phyloP scores from a whole-genome alignment of 2,113 vertebrate genomes.

The Ondatra zibethicus region DNA sequence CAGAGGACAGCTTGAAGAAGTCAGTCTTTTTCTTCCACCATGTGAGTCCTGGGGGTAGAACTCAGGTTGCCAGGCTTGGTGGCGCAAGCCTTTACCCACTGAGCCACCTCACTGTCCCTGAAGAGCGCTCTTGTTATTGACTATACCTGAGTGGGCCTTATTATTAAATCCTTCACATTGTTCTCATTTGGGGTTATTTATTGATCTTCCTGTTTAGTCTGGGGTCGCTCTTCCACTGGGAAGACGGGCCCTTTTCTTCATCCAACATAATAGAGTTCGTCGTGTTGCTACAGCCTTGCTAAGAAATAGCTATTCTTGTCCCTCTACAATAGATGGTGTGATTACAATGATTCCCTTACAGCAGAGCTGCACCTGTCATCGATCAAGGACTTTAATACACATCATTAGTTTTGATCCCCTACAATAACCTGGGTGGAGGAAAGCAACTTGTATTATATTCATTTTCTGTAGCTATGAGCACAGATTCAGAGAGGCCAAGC shows the following conservation, averaged over 20 bases:
- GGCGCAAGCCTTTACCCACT: neutral
- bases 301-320: neutral
- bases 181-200: slow-evolving; percentile 30
- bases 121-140: slow-evolving; percentile 30
- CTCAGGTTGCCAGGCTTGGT: neutral
- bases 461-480: slow-evolving; percentile 34
- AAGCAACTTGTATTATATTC: neutral
- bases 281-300: neutral
- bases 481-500: slow-evolving; percentile 51
- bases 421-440: slow-evolving; percentile 23
- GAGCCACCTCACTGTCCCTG: neutral
- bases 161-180: slow-evolving; percentile 29
- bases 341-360: neutral
- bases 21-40: neutral
- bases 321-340: neutral
- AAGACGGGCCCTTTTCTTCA: slow-evolving; percentile 51
- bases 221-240: slow-evolving; percentile 41
- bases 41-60: neutral
- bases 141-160: neutral
- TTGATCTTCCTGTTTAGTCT: slow-evolving; percentile 54
- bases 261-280: slow-evolving; percentile 7
- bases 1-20: neutral
- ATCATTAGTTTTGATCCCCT: slow-evolving; percentile 36
- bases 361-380: neutral
- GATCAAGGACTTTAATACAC: neutral